A percentile compares a stretch with the other conserved stretches of the same genome.
phyloP scores from a whole-genome alignment of 1,140 invertebrate species.

The Bombus consobrinus region DNA sequence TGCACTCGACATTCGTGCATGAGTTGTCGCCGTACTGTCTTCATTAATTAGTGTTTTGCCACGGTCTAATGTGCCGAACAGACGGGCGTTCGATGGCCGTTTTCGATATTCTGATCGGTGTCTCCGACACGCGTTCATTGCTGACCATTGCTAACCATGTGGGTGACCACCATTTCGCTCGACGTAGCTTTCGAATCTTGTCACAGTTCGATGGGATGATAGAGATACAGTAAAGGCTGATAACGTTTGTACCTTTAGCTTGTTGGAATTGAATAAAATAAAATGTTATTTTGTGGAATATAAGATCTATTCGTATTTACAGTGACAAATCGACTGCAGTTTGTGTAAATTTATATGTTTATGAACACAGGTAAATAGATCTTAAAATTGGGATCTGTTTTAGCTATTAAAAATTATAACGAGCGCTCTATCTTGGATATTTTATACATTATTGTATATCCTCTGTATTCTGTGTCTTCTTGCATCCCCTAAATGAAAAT shows the following conservation, averaged over 20 bases:
- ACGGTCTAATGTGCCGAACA: slow-evolving; percentile 47
- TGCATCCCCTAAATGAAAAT: too few species aligned
- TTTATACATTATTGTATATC: too few species aligned
- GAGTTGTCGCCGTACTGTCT: slow-evolving; percentile 66
- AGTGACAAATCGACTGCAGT: not conserved
- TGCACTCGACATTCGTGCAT: slow-evolving; percentile 64
- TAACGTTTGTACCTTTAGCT: not conserved
- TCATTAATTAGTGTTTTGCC: slow-evolving; percentile 71
- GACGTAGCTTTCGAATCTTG: not conserved
- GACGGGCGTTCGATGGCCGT: slow-evolving; percentile 1
- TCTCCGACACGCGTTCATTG: not conserved
- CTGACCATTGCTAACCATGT: not conserved
- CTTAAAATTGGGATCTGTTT: too few species aligned
- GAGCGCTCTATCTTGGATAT: too few species aligned
- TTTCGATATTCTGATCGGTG: slow-evolving; percentile 6
- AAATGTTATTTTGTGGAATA: not conserved
- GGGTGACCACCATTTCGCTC: not conserved
- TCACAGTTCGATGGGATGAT: not conserved
- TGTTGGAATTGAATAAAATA: not conserved
- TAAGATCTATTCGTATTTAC: not conserved
- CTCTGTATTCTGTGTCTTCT: too few species aligned
- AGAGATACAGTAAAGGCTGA: not conserved
- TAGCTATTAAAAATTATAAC: too few species aligned
- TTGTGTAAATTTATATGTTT: too few species aligned
- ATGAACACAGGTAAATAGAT: too few species aligned